Percentiles rank a stretch among this genome's conserved stretches.
phyloP scores from a whole-genome alignment of 2,888 invertebrate species.

The Anticlea derivata region DNA sequence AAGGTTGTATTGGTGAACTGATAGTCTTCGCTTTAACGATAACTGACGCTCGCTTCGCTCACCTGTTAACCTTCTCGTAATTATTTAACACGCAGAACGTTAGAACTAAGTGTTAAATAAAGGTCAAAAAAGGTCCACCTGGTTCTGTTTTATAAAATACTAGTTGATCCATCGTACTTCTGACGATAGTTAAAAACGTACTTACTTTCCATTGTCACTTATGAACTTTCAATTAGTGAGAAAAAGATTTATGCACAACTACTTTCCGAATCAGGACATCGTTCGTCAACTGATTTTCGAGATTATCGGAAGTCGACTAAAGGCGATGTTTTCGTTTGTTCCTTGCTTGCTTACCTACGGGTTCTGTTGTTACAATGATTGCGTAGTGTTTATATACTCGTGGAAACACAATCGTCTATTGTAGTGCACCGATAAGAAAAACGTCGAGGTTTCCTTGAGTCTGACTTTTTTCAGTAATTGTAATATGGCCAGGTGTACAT shows the following conservation, averaged over 20 bases:
- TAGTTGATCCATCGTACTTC: too few species aligned
- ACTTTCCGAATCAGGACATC: constrained; percentile 3
- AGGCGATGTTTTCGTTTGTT: constrained; percentile 43
- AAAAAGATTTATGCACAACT: background rate
- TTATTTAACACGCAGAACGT: too few species aligned
- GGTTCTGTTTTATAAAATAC: too few species aligned
- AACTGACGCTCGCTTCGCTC: too few species aligned
- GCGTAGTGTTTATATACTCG: constrained; percentile 69
- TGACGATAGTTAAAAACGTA: background rate
- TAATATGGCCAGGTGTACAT: constrained; percentile 7
- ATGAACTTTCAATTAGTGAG: constrained; percentile 6
- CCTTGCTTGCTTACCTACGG: constrained; percentile 29
- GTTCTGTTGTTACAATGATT: constrained; percentile 48
- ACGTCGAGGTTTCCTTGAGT: constrained; percentile 16
- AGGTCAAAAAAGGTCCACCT: too few species aligned
- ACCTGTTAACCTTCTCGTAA: too few species aligned
- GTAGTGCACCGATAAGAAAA: constrained; percentile 61
- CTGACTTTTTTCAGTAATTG: constrained; percentile 5
- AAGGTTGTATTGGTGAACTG: too few species aligned
- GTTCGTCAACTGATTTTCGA: constrained; percentile 9
- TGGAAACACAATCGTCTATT: constrained; percentile 69
- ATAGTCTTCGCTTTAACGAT: too few species aligned
- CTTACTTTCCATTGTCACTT: constrained; percentile 43
- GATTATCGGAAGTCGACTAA: constrained; percentile 36
- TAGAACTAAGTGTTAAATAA: too few species aligned